phyloP scores from a whole-genome alignment of 2,113 vertebrate genomes.

The Hypocryptadius cinnamomeus region DNA sequence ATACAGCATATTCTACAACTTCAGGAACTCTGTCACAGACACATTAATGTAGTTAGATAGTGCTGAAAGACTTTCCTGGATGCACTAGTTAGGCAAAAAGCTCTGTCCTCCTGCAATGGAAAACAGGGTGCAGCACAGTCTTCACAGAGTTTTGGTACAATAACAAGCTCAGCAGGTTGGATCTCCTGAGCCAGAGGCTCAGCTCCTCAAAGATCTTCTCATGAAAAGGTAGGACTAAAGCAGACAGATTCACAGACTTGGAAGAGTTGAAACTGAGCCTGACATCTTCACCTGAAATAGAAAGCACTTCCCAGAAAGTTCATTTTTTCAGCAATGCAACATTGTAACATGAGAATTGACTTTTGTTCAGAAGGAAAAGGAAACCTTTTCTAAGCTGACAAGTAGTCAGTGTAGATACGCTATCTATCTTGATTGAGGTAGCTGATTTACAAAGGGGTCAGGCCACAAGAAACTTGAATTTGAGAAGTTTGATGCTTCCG shows the following conservation, averaged over 20 bases:
- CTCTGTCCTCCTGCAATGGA: neutral
- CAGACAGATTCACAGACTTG: neutral
- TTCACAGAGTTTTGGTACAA: neutral
- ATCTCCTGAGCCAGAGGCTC: neutral
- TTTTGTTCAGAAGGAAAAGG: neutral
- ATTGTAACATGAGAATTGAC: neutral
- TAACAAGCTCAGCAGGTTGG: neutral
- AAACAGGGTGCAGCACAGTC: neutral
- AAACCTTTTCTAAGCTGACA: neutral
- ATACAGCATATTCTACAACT: neutral
- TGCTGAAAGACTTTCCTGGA: neutral
- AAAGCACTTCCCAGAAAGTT: neutral
- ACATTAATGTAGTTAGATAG: neutral
- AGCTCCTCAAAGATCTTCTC: neutral
- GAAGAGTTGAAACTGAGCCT: neutral
- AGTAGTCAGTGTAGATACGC: neutral
- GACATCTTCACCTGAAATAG: neutral
- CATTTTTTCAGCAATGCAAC: neutral
- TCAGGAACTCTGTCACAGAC: neutral
- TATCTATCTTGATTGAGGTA: neutral
- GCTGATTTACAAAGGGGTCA: fast-evolving
- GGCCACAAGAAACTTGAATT: neutral
- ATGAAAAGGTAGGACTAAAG: neutral
- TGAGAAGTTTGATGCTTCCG: neutral
- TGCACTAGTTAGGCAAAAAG: neutral